These are phyloP conservation scores for Perognathus longimembris DNA, from an alignment of 2,113 vertebrate species.

Conservation along the genomic window DNA sequence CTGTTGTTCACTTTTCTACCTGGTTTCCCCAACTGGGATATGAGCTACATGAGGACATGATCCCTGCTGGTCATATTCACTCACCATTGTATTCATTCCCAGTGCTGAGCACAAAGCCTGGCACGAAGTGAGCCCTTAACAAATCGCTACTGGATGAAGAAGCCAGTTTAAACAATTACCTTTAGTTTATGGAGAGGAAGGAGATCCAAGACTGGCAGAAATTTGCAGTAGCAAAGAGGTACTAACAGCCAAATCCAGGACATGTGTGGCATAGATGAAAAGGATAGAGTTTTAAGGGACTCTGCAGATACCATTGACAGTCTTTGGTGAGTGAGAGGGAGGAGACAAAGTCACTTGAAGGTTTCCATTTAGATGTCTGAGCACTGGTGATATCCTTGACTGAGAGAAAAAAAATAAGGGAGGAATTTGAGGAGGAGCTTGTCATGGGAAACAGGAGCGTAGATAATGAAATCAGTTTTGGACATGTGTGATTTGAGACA, in stretches of 20 bases:
- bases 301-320: background rate
- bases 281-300: background rate
- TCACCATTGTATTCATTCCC: background rate
- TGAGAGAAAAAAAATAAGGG: background rate
- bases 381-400: background rate
- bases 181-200: background rate
- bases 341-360: background rate
- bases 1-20: slow-evolving; percentile 11
- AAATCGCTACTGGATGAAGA: background rate
- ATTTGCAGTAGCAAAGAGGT: background rate
- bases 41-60: background rate
- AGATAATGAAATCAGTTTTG: slow-evolving; percentile 67
- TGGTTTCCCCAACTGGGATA: background rate
- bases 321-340: background rate
- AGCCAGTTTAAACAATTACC: background rate
- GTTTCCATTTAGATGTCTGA: slow-evolving; percentile 40
- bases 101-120: background rate
- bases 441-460: slow-evolving; percentile 58
- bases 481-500: slow-evolving; percentile 62
- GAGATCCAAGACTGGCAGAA: background rate
- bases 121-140: background rate
- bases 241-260: background rate
- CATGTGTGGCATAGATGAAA: background rate
- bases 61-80: background rate
- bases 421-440: slow-evolving; percentile 16